Evolutionary conservation across 2,797 vertebrate species (phyloP), one percentile per base, ranked within the genome.

Genomic region (Pogoniulus pusillus): DNA sequence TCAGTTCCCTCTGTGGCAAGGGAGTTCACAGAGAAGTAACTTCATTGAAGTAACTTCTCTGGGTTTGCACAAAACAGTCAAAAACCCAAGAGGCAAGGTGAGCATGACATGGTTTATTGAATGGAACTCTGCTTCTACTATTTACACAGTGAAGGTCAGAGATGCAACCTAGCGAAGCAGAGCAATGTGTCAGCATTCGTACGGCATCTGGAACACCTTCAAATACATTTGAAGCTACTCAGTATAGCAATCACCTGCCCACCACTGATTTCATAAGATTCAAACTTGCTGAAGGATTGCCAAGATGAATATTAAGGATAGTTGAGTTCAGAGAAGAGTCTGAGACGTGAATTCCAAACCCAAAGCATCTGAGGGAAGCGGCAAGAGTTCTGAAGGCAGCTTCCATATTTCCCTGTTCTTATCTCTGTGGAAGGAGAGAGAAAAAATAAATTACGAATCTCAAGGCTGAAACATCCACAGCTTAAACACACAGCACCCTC

Each of bases 391-490:
- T 88, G 90, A 96, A 97, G 96, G 96, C 63, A 86, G 95, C 91
- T 95, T 94, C 89, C 39, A 39, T 58, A 82, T 88, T 91, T 94
- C 87, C 79, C 77, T 34, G 69, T 90, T 96, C 95, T 85, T 39
- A 63, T 74, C 91, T 94, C 96, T 97, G 96, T 59, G 96, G 94
- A 96, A 97, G 90, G 94, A 96, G 87, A 89, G 94, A 92, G 23
- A 47, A 49, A 49, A 49, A 49, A 23, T 27, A 93, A 80, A 82
- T 96, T 86, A 95, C 6, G 82, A 64, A 92, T 80, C 87, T 87
- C 62, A 76, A 66, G 27, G 68, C 9, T 73, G 29, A 77, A 68
- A 86, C 53, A 60, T 34, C 59, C 63, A 70, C 62, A 75, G 87
- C 54, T 64, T 91, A 66, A 83, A 89, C 30, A 74, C 16, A 62